Base-by-base conservation (phyloP, 2,797 vertebrate genomes). In the Pteropus rufus region DNA sequence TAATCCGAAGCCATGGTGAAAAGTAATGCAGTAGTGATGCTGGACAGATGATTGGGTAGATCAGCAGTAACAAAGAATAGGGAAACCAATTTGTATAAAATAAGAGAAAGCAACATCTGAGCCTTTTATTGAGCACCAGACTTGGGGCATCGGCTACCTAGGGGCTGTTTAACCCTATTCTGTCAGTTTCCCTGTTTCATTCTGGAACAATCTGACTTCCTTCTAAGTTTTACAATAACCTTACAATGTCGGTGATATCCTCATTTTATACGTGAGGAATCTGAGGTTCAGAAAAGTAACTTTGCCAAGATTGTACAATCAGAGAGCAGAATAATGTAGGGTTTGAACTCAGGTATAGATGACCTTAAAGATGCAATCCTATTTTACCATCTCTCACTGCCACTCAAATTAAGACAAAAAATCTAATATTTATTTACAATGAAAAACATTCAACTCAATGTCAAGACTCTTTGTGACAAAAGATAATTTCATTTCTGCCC, bases 31-130 rank as follows among this genome's bases (percentile, higher is more conserved):
- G 12, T 16, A 3, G 39, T 46, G 21, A 79, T 23, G 11, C 64
- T 34, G 23, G 34, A n/a, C 34, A 81, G 39, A 39, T 69, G 10
- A 10, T 15, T 49, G 60, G 14, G 36, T 76, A 56, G 11, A 9
- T 5, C 54, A 29, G 34, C 9, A 81, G 24, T 24, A 82, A 58
- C 15, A 85, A 88, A 93, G 60, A 90, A 67, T 0, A 58, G 49
- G 54, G 80, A 88, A 94, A 70, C 4, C 44, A 83, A 79, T 83
- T 83, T 83, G 41, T n/a, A 75, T 58, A 90, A 93, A 92, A 70
- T 36, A 93, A 84, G 62, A 97, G 75, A 77, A 67, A 82, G 31
- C 10, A 83, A 41, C 21, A 67, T 10, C 36, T 41, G 60, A 60
- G 12, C 34, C 46, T 87, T 87, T 88, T 19, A 36, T n/a, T 34